Percentiles rank a stretch among this genome's conserved stretches.
phyloP scores from a whole-genome alignment of 2,797 vertebrate genomes.

The Antennarius maculatus region DNA sequence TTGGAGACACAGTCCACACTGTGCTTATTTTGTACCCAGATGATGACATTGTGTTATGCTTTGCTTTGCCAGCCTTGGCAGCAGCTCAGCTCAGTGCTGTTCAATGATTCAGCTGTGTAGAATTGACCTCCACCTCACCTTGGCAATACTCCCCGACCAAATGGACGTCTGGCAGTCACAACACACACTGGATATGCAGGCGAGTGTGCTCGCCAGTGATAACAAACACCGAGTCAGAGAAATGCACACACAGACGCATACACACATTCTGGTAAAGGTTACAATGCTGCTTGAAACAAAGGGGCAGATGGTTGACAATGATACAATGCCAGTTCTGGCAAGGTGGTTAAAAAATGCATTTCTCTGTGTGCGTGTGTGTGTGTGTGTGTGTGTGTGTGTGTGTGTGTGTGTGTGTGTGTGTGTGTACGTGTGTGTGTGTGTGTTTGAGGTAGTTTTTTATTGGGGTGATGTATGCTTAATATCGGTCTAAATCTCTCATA shows the following conservation, averaged over 20 bases:
- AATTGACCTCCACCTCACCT: slow-evolving; percentile 77
- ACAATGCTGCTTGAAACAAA: slow-evolving; percentile 74
- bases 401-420: slow-evolving; percentile 20
- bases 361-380: slow-evolving; percentile 32
- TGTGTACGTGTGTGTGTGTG: slow-evolving; percentile 32
- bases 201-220: slow-evolving; percentile 56
- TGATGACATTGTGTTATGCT: slow-evolving; percentile 64
- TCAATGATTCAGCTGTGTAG: slow-evolving; percentile 74
- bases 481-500: slow-evolving; percentile 44
- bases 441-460: slow-evolving; percentile 46
- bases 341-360: slow-evolving; percentile 66
- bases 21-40: slow-evolving; percentile 45
- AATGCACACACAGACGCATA: slow-evolving; percentile 23
- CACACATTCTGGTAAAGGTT: slow-evolving; percentile 69
- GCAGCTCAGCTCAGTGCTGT: slow-evolving; percentile 52
- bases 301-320: slow-evolving; percentile 75
- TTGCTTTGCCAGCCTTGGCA: slow-evolving; percentile 60
- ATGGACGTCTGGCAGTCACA: slow-evolving; percentile 72
- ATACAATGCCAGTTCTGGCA: slow-evolving; percentile 62
- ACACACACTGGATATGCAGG: slow-evolving; percentile 67
- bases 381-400: slow-evolving; percentile 32
- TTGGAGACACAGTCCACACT: slow-evolving; percentile 24
- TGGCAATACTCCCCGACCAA: slow-evolving; percentile 71
- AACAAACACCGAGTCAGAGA: slow-evolving; percentile 49
- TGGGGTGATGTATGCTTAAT: slow-evolving; percentile 22